These are phyloP conservation scores for Probaryconus sp. DNA, from an alignment of 1,140 invertebrate genomes.

Conservation along the genomic window DNA sequence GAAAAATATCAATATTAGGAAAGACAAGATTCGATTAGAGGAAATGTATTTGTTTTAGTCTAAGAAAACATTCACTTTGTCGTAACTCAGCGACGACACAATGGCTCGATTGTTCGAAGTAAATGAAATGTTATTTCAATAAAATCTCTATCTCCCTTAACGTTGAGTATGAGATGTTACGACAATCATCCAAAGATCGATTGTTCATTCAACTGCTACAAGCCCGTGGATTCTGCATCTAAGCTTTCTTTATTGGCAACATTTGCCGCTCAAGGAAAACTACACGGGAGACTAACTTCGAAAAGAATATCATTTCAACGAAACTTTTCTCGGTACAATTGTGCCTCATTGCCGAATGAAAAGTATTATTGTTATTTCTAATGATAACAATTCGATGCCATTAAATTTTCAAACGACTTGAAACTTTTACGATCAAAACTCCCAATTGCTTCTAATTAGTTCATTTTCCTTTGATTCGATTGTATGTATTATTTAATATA, in stretches of 20 bases:
- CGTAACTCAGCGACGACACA: neutral
- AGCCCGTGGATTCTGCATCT: neutral
- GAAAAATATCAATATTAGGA: neutral
- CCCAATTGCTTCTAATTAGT: too few species aligned
- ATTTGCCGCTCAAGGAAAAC: too few species aligned
- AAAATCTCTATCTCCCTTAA: neutral
- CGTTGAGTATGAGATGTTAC: neutral
- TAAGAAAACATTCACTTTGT: neutral
- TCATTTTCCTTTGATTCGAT: too few species aligned
- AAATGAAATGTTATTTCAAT: constrained; percentile 3
- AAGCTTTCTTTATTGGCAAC: constrained; percentile 1
- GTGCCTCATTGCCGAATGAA: too few species aligned
- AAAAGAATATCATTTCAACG: too few species aligned
- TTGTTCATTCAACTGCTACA: neutral
- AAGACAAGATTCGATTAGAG: neutral
- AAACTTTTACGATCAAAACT: too few species aligned
- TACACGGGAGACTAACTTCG: too few species aligned
- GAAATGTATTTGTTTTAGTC: constrained; percentile 1
- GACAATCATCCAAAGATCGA: neutral
- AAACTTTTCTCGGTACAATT: too few species aligned
- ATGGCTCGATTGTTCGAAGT: constrained; percentile 1
- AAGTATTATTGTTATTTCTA: too few species aligned
- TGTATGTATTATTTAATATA: too few species aligned
- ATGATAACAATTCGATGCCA: too few species aligned
- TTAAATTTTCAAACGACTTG: too few species aligned